Evolutionary conservation across 2,113 vertebrate species (phyloP), one percentile per base, ranked within the genome.

Genomic region (Mesoclemmys tuberculata): DNA sequence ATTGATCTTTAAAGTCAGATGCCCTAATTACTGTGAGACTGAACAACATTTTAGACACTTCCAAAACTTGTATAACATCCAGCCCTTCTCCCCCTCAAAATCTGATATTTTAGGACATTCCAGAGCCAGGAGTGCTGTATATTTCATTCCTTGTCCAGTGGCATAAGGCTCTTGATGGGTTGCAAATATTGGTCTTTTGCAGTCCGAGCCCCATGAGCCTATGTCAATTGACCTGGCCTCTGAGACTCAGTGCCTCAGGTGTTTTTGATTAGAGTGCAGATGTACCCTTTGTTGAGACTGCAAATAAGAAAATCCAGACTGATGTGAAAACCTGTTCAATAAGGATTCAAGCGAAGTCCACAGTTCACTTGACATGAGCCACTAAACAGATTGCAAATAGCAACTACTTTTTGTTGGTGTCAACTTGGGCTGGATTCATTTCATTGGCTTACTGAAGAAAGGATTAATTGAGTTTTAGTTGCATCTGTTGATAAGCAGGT

Each of bases 361-460:
- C 11, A 82, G 68, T 0, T 0, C 74, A 46, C 79, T 74, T 77
- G 16, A 26, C 44, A 84, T 0, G 51, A 29, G 46, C 31, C 74
- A 89, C 11, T 77, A 83, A 93, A 54, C 16, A 92, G 26, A 86
- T 2, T 77, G 41, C 21, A 91, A 80, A 54, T 51, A 64, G 41
- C 80, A 94, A 22, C 10, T 71, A 1, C n/a, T 75, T 92, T 82
- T 56, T 44, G 85, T 64, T 19, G 71, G 3, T 61, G 56, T 18
- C 64, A 88, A 10, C 7, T 38, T 71, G 31, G 46, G 61, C 41
- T 75, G 13, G 16, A 88, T 88, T 52, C 84, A 93, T 61, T 84
- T 90, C 51, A 83, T 35, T 71, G 61, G 38, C 52, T 87, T 75
- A 41, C 64, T n/a, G 64, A 91, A 86, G 16, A 86, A n/a, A 83